phyloP scores from a whole-genome alignment of 2,113 vertebrate species.

The Misgurnus mizolepis region DNA sequence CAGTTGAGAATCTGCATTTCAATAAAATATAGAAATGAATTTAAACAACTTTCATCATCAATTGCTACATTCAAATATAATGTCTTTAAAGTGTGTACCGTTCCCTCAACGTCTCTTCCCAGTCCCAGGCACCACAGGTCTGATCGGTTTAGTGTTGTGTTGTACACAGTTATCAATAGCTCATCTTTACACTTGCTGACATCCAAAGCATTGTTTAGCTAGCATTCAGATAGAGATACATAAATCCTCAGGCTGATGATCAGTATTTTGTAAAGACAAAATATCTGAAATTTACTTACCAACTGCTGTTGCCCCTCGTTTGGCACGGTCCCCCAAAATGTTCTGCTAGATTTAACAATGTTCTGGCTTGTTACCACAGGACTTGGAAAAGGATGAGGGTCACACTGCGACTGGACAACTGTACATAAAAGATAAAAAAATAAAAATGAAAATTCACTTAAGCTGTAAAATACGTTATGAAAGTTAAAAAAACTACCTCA shows the following conservation, averaged over 20 bases:
- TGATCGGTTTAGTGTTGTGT: neutral
- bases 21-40: neutral
- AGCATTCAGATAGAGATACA: neutral
- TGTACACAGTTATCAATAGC: neutral
- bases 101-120: neutral
- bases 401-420: neutral
- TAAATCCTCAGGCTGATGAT: neutral
- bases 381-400: neutral
- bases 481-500: no score
- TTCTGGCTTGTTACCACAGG: neutral
- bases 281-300: neutral
- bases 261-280: neutral
- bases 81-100: neutral
- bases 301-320: neutral
- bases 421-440: neutral
- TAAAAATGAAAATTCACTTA: no score
- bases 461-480: no score
- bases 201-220: slow-evolving; percentile 14
- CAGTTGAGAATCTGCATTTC: neutral
- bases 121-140: neutral
- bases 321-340: neutral
- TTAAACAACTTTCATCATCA: no score
- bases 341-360: neutral
- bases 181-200: neutral
- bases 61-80: neutral